Evolutionary conservation across 2,797 vertebrate species (phyloP).

Genomic region (Crocodylus rhombifer): DNA sequence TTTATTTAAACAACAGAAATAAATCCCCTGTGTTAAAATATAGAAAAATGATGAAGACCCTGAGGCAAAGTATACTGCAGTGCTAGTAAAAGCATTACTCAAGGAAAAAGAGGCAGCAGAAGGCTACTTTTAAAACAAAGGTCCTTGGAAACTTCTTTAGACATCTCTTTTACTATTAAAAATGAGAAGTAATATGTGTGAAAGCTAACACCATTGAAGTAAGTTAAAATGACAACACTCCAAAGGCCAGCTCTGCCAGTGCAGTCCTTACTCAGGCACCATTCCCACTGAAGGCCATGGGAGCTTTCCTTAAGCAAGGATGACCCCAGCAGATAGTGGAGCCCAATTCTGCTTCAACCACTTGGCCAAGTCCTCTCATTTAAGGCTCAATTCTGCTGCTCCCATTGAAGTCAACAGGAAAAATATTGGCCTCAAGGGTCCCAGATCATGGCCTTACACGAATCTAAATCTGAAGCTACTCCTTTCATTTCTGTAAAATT

Average conservation of each 20-base stretch:
- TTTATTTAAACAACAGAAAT: background rate
- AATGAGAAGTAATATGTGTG: background rate
- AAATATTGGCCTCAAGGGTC: background rate
- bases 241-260: background rate
- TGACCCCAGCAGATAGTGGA: background rate
- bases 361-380: background rate
- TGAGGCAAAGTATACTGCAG: background rate
- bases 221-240: background rate
- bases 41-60: background rate
- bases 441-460: background rate
- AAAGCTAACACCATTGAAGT: background rate
- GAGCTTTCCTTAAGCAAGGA: background rate
- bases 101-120: background rate
- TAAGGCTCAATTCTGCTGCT: background rate
- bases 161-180: background rate
- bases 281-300: background rate
- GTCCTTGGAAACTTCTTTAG: background rate
- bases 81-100: background rate
- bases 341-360: background rate
- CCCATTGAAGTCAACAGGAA: background rate
- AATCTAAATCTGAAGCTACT: background rate
- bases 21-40: rapidly evolving
- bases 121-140: background rate
- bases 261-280: background rate
- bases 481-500: background rate